These are phyloP conservation scores for Tyrophagus putrescentiae DNA, from an alignment of 1,140 invertebrate genomes.

Conservation along the genomic window DNA sequence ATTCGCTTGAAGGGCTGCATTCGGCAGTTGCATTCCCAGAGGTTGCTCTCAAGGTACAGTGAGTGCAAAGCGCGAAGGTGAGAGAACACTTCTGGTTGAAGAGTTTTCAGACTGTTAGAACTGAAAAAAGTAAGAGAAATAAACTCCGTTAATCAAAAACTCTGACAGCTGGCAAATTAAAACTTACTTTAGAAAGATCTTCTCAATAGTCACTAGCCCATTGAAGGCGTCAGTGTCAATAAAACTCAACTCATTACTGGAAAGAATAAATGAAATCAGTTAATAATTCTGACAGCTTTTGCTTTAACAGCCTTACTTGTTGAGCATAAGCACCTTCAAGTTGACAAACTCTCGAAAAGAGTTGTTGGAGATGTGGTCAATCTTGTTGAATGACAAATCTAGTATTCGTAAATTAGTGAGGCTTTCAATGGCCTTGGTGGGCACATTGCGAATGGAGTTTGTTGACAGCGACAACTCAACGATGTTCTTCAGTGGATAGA, in stretches of 20 bases:
- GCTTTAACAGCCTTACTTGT: neutral
- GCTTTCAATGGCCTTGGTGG: constrained; percentile 50
- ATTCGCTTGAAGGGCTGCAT: constrained; percentile 47
- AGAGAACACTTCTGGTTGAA: constrained; percentile 50
- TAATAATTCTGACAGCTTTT: neutral
- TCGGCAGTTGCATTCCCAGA: constrained; percentile 65
- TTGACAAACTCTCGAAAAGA: constrained; percentile 56
- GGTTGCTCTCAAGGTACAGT: constrained; percentile 54
- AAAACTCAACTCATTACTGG: constrained; percentile 44
- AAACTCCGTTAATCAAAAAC: constrained; percentile 48
- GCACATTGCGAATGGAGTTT: constrained; percentile 50
- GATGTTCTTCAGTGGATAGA: constrained; percentile 28
- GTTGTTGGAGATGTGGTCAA: constrained; percentile 46
- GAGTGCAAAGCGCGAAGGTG: constrained; percentile 52
- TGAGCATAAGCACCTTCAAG: constrained; percentile 41
- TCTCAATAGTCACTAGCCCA: constrained; percentile 52
- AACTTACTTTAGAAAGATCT: constrained; percentile 49
- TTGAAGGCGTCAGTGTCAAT: constrained; percentile 52
- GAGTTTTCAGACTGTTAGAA: constrained; percentile 46
- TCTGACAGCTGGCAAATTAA: neutral
- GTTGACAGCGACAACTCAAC: constrained; percentile 61
- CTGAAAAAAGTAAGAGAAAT: constrained; percentile 37
- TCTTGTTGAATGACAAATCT: constrained; percentile 53
- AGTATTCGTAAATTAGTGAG: constrained; percentile 56
- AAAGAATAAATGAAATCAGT: constrained; percentile 11